Evolutionary conservation across 92 coral and sea anemone genomes (phyloP), one percentile per base, ranked within the genome.

Genomic region (Plumapathes pennacea): DNA sequence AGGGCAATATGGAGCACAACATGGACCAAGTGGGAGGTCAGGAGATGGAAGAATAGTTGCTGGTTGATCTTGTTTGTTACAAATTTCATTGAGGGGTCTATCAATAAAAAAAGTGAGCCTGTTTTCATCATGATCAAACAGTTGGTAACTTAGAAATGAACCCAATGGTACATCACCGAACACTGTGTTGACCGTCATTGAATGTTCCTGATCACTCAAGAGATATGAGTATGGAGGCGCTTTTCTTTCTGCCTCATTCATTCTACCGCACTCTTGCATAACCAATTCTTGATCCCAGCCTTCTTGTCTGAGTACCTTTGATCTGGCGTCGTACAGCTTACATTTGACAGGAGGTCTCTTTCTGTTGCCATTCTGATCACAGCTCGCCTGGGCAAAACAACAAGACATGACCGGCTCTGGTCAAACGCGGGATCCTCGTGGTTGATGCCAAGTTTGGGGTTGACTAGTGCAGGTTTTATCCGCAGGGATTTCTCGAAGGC

Each of bases 281-380:
- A 75, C 60, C 18, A 22, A 40, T 30, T 32, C 44, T 54, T 41
- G 57, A 6, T 67, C 58, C 83, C 70, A 73, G 3, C 81, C 63
- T 10, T 39, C 62, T 28, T 20, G 10, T 56, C 47, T 53, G 20
- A 57, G 17, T 8, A 32, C 42, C 38, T 29, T 42, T 25, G 62
- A 43, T 66, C 76, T 50, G 7, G 83, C 83, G 50, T 76, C 83
- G 27, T 57, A 76, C 38, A 76, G 52, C 51, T 75, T 64, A 38
- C 68, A 74, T 2, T 29, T 14, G 22, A 75, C 74, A 32, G 82
- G 82, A 9, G 13, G 25, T 42, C n/a, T 18, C 40, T 75, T 75
- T 50, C 74, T 26, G 36, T 46, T 56, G 19, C 69, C 59, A 64
- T 57, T 50, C 57, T 33, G 55, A 44, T 64, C 82, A 33, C 60